phyloP scores from a whole-genome alignment of 30 jellyfish, hydroid and myxozoan species.

The Turritopsis rubra region DNA sequence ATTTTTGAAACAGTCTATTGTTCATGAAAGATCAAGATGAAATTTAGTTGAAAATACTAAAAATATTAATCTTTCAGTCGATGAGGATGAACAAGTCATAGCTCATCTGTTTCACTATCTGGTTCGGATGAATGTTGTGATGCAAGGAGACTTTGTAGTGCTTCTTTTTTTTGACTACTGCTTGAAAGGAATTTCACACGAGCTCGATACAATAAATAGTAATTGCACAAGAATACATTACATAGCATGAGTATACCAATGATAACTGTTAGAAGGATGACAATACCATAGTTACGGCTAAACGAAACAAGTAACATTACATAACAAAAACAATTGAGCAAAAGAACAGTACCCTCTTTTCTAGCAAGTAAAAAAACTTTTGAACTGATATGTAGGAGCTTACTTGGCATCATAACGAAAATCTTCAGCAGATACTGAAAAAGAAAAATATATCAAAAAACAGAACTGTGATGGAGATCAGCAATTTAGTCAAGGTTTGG shows the following conservation, averaged over 20 bases:
- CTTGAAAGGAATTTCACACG: conserved; percentile 14
- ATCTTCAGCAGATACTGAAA: background rate
- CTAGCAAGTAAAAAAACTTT: too few species aligned
- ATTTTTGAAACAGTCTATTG: too few species aligned
- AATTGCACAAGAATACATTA: conserved; percentile 12
- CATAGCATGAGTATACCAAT: conserved; percentile 17
- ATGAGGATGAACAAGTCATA: background rate
- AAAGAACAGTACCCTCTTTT: too few species aligned
- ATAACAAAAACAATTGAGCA: background rate
- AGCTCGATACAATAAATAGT: background rate
- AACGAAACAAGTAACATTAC: background rate
- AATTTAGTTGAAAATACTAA: too few species aligned
- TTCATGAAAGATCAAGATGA: too few species aligned
- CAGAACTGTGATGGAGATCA: too few species aligned
- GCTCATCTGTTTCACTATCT: conserved; percentile 28
- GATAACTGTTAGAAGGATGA: conserved; percentile 1
- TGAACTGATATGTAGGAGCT: too few species aligned
- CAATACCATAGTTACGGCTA: conserved; percentile 25
- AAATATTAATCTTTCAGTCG: too few species aligned
- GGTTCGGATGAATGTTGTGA: conserved; percentile 8
- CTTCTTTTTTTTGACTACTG: conserved; percentile 25
- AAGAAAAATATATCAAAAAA: background rate
- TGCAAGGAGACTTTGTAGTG: conserved; percentile 7
- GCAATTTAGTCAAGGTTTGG: too few species aligned
- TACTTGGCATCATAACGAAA: background rate